Evolutionary conservation across 2,888 invertebrate species (phyloP), one percentile per base, ranked within the genome.

Genomic region (Xanthia togata): DNA sequence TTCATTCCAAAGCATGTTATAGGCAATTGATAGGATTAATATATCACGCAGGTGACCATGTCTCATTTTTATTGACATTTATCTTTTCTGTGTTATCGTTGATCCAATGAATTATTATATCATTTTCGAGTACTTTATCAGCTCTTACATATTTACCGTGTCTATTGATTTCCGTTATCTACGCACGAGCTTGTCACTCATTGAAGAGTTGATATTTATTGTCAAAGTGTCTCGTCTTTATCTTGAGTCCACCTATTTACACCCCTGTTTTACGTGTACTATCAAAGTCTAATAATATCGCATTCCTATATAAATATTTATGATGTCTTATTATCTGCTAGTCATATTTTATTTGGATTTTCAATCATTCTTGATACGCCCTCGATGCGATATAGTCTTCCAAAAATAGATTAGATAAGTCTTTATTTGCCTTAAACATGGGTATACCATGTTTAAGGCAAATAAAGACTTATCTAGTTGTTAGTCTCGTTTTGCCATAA

Each of bases 161-260:
- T 63, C 31, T 71, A 65, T 59, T 57, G 62, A 59, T 72, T 85
- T 81, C 5, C 31, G 23, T 63, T 78, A 85, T 82, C 73, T 63
- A 38, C 4, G 5, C 71, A 78, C 62, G 73, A 55, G 31, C 2
- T 53, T 84, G 73, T 71, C 71, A 82, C 35, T 77, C 62, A 81
- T 71, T 82, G 68, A 85, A 12, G 70, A 64, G 50, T 76, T 73
- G 60, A 63, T 73, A 65, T 81, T 73, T 69, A 65, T 26, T 70
- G 57, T 69, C 44, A 11, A 44, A n/a, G 26, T 14, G 2, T 70
- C 8, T n/a, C 31, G 64, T 44, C 47, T n/a, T 69, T 77, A 67
- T 70, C 77, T 50, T 47, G 9, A 50, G 38, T 59, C 55, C 31
- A 53, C 17, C 11, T 73, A 84, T 77, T 60, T 57, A 60, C 41